Evolutionary conservation across 37 sponge, comb jelly and placozoan species (phyloP), one percentile per base, ranked within the genome.

Genomic region (Cliona cf. orientalis): DNA sequence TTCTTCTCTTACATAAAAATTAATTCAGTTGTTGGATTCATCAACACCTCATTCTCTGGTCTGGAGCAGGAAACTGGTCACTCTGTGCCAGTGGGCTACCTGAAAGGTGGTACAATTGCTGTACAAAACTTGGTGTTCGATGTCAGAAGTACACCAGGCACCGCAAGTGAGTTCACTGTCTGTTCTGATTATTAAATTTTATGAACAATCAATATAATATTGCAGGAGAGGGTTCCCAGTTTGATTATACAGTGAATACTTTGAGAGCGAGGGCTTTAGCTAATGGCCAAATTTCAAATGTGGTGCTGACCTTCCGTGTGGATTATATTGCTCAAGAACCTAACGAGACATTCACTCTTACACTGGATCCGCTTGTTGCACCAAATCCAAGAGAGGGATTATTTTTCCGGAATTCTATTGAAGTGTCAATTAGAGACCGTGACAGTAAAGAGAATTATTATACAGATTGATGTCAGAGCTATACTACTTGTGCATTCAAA

Each of bases 21-120:
- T n/a, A n/a, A n/a, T n/a, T 3, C 67, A 66, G 67, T 66, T 5
- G 31, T 66, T 66, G 67, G 67, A 66, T 66, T 66, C 38, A 21
- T 66, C 35, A 5, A 66, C 3, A 35, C 34, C 17, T 36, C 37
- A 35, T 35, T 66, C 5, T 4, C 5, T 2, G 67, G 38, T 36
- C 5, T 2, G 7, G 67, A 66, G 32, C 34, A 38, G 25, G 67
- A 38, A 3, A 21, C 31, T 14, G 67, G 32, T 11, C 11, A 32
- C 35, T 36, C 67, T 2, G 67, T 66, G 5, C 2, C 3, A 14
- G 5, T 66, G n/a, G n/a, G n/a, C n/a, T n/a, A n/a, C n/a, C n/a
- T n/a, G n/a, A n/a, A n/a, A n/a, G n/a, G n/a, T 66, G 67, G 67
- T 2, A 36, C 34, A 31, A 66, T 66, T 19, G 19, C 34, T 36